Evolutionary conservation across 1,140 invertebrate genomes (phyloP), one percentile per base, ranked within the genome.

Genomic region (Drosophila suzukii): DNA sequence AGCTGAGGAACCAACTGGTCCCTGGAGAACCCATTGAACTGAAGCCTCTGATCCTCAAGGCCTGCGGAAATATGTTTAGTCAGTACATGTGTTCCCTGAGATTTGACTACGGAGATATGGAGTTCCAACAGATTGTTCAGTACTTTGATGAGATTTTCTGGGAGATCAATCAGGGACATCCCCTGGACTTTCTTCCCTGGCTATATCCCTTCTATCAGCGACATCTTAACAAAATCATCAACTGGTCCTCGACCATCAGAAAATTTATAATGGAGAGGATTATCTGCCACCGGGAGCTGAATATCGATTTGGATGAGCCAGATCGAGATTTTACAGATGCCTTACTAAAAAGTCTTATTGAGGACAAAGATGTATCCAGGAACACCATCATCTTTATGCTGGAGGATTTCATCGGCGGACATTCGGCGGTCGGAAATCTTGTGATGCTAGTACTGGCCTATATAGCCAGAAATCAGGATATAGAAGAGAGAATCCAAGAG

Each of bases 131-230:
- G 41, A 94, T 97, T 57, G 94, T 97, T 0, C 81, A 93, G 17
- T 95, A 95, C 75, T 98, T 97, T 76, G 97, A 98, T 81, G 94
- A 95, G 58, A 96, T 98, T 4, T 98, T 98, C 92, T 97, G 95
- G 94, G 97, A 98, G 84, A 96, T 98, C 39, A 98, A 98, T 88
- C 96, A 97, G 89, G 97, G 97, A 0, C 97, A 97, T 83, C 95
- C 96, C 0, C 94, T 97, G 0, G 97, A 98, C 78, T 97, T 98
- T 84, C 92, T 98, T 13, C 97, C 97, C 0, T 96, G 96, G 94
- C 79, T 98, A 0, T 93, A 95, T 57, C 96, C 96, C 0, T 94
- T 97, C 30, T 97, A 97, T 83, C 92, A 92, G 12, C 92, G 93
- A 0, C 96, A 97, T 81, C 94, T 97, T 93, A 93, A 94, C 0